A percentile compares a stretch with the other conserved stretches of the same genome.
phyloP scores from a whole-genome alignment of 2,113 vertebrate genomes.

The Fukomys damarensis region DNA sequence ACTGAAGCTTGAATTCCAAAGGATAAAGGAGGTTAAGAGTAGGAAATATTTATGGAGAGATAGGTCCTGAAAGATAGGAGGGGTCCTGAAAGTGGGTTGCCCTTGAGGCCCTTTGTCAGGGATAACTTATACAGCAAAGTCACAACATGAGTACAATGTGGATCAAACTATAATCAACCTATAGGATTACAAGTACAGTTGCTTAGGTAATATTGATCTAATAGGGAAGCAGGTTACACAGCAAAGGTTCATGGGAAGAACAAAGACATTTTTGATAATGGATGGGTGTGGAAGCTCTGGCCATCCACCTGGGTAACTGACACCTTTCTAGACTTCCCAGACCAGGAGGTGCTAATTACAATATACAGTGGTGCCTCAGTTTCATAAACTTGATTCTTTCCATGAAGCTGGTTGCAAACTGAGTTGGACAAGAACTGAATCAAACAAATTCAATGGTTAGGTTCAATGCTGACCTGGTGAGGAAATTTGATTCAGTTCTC shows the following conservation, averaged over 20 bases:
- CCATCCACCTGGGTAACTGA: not conserved
- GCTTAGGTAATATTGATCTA: not conserved
- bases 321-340: not conserved
- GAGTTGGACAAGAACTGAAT: not conserved
- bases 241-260: not conserved
- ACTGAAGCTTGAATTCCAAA: not conserved
- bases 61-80: not conserved
- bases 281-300: not conserved
- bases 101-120: not conserved
- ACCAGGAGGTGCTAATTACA: not conserved
- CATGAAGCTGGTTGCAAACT: not conserved
- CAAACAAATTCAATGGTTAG: not conserved
- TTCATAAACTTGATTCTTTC: not conserved
- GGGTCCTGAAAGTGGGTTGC: not conserved
- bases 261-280: not conserved
- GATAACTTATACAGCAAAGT: not conserved
- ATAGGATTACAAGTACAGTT: not conserved
- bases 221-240: not conserved
- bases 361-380: not conserved
- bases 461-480: not conserved
- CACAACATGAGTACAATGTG: not conserved
- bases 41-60: not conserved
- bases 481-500: not conserved
- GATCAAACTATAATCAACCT: not conserved
- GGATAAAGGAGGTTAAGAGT: not conserved